Percentiles rank a stretch among this genome's conserved stretches.
Conservation (phyloP, 2,888 invertebrate species). For the Desoria tigrina region DNA sequence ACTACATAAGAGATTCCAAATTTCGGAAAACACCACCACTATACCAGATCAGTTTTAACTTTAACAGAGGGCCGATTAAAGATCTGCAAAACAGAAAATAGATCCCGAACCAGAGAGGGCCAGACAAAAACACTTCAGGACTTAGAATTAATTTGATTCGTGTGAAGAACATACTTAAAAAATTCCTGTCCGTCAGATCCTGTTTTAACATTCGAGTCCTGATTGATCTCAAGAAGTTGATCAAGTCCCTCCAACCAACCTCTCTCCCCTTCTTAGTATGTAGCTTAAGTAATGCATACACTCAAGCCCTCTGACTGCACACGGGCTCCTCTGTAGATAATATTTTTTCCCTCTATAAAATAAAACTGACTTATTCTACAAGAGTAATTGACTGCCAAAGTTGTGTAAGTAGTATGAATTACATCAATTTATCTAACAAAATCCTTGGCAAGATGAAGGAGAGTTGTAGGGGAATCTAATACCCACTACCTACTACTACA, state of each 20-base stretch:
- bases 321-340: too few relatives aligned
- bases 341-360: neutral
- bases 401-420: constrained; percentile 24
- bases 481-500: too few relatives aligned
- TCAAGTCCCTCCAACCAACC: neutral
- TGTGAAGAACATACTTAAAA: constrained; percentile 15
- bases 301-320: neutral
- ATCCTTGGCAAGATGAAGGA: constrained; percentile 20
- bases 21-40: too few relatives aligned
- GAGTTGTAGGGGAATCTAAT: too few relatives aligned
- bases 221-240: constrained; percentile 19
- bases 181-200: constrained; percentile 20
- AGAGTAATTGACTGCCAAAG: constrained; percentile 21
- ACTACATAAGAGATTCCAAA: too few relatives aligned
- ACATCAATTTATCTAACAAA: constrained; percentile 24
- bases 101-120: neutral
- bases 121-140: neutral
- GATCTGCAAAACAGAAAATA: too few relatives aligned
- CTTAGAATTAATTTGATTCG: constrained; percentile 24
- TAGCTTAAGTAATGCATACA: neutral
- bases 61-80: too few relatives aligned
- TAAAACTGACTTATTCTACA: constrained; percentile 3
- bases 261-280: neutral
- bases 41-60: too few relatives aligned
- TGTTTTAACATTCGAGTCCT: constrained; percentile 9